phyloP scores from a whole-genome alignment of 2,797 vertebrate species.

The Parauchenoglanis ngamensis region DNA sequence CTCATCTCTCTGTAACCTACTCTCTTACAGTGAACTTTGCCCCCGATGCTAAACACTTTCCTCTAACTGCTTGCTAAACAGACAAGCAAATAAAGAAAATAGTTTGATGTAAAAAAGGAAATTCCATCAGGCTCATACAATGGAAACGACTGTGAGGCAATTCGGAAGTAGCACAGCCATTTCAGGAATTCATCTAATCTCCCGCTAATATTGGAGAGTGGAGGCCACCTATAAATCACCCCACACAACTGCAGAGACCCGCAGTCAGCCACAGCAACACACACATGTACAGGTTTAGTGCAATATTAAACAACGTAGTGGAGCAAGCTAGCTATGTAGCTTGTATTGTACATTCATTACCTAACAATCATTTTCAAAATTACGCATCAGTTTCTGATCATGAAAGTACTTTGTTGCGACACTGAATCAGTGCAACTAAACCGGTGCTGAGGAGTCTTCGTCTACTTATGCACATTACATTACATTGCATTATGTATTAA shows the following conservation, averaged over 20 bases:
- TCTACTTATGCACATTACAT: neutral
- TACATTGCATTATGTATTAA: neutral
- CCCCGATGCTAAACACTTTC: constrained; percentile 36
- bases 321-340: too few relatives aligned
- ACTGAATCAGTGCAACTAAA: neutral
- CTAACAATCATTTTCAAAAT: neutral
- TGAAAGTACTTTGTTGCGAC: neutral
- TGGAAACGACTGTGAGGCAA: constrained; percentile 58
- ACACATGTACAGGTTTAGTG: neutral
- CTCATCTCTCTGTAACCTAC: constrained; percentile 40
- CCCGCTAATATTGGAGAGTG: constrained; percentile 48
- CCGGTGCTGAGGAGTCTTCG: neutral
- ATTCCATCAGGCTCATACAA: constrained; percentile 63
- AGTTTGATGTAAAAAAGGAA: constrained; percentile 58
- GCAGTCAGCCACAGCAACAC: constrained; percentile 46
- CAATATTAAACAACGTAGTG: neutral
- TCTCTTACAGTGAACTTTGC: constrained; percentile 22
- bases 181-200: constrained; percentile 61
- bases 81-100: constrained; percentile 53
- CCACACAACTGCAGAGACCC: constrained; percentile 38
- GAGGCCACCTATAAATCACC: constrained; percentile 46
- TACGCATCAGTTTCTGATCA: neutral
- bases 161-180: constrained; percentile 53
- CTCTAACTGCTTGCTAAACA: constrained; percentile 46
- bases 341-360: neutral